Evolutionary conservation across 1,140 invertebrate genomes (phyloP).

Genomic region (Caenorhabditis brenneri): DNA sequence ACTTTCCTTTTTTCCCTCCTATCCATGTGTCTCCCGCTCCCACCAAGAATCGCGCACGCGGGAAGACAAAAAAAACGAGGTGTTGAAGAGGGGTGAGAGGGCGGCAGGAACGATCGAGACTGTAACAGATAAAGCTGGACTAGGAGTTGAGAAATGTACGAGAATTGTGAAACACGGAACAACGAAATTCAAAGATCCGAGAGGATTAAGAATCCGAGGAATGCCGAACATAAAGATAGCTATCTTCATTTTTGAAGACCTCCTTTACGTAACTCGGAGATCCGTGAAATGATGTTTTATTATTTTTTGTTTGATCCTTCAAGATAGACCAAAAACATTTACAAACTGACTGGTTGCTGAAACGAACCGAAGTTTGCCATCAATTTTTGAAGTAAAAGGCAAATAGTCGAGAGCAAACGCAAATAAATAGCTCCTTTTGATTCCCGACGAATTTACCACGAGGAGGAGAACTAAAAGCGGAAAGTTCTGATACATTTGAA

Average conservation of each 20-base stretch:
- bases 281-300: too few relatives aligned
- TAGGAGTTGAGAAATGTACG: background rate
- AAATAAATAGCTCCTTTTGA: constrained; percentile 10
- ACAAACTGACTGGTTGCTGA: background rate
- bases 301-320: too few relatives aligned
- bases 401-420: background rate
- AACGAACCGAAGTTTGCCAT: background rate
- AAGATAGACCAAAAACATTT: too few relatives aligned
- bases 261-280: too few relatives aligned
- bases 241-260: too few relatives aligned
- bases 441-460: background rate
- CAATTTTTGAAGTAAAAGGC: background rate
- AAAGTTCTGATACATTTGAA: too few relatives aligned
- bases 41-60: background rate
- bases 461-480: too few relatives aligned
- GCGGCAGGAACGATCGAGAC: too few relatives aligned
- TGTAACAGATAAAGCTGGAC: background rate
- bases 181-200: too few relatives aligned
- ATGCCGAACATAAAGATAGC: too few relatives aligned
- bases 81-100: background rate
- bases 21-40: background rate
- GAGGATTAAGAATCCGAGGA: too few relatives aligned
- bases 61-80: background rate
- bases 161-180: too few relatives aligned
- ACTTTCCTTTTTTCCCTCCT: background rate